These are phyloP conservation scores for Cuculus canorus DNA, from an alignment of 2,797 vertebrate genomes.

Conservation along the genomic window DNA sequence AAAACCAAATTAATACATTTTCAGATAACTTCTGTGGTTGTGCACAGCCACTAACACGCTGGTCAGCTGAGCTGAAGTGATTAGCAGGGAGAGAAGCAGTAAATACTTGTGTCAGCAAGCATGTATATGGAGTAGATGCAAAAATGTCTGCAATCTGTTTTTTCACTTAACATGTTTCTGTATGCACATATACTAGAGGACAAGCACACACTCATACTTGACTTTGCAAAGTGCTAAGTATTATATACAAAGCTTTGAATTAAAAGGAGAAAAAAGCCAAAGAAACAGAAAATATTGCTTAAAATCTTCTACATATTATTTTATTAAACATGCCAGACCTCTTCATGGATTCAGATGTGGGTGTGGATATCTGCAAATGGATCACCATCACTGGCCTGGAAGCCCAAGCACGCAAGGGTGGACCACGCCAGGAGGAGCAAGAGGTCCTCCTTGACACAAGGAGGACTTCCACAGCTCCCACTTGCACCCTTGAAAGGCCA, in stretches of 20 bases:
- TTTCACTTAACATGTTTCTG: neutral
- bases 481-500: neutral
- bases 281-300: neutral
- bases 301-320: neutral
- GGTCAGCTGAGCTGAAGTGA: neutral
- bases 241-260: neutral
- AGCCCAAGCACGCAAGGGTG: neutral
- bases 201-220: neutral
- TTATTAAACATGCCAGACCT: neutral
- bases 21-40: neutral
- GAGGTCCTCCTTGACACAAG: neutral
- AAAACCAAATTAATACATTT: neutral
- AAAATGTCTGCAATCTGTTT: neutral
- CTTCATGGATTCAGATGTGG: neutral
- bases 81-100: neutral
- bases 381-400: neutral
- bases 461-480: neutral
- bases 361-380: neutral
- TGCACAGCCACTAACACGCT: neutral
- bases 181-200: rapidly evolving
- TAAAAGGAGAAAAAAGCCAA: neutral
- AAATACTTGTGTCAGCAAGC: neutral
- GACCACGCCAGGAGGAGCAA: neutral
- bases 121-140: neutral
- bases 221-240: neutral